A percentile compares a stretch with the other conserved stretches of the same genome.
phyloP scores from a whole-genome alignment of 1,140 invertebrate species.

The Pseudomyrmex flavicornis region DNA sequence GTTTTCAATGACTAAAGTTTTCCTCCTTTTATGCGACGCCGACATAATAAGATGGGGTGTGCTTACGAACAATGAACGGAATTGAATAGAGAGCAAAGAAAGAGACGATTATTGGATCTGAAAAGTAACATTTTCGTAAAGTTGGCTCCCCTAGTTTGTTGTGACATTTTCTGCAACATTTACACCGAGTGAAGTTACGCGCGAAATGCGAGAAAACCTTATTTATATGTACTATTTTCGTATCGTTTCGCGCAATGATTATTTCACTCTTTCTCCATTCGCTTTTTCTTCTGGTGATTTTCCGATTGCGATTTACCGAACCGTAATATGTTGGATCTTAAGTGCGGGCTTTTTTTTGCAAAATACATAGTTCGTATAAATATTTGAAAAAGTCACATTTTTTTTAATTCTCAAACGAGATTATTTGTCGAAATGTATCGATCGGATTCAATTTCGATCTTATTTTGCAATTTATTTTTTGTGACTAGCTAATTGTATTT shows the following conservation, averaged over 20 bases:
- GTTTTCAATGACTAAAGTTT: neutral
- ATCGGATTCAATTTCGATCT: too few relatives aligned
- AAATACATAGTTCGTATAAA: neutral
- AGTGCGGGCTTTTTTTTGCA: neutral
- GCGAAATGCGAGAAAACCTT: neutral
- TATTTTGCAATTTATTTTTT: too few relatives aligned
- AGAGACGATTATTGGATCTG: conserved; percentile 23
- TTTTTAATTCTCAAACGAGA: neutral
- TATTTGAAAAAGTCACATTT: neutral
- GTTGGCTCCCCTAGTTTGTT: neutral
- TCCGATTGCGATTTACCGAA: neutral
- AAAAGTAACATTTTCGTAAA: conserved; percentile 31
- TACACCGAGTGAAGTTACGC: conserved; percentile 22
- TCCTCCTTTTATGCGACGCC: neutral
- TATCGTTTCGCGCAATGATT: conserved; percentile 10
- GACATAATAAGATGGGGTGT: neutral
- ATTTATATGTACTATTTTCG: conserved; percentile 22
- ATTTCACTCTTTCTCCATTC: neutral
- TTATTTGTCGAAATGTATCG: neutral
- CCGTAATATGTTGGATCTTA: conserved; percentile 13
- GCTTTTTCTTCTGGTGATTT: neutral
- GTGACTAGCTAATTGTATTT: neutral
- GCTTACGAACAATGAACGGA: neutral
- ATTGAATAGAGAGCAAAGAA: neutral
- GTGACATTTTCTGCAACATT: conserved; percentile 2